Base-by-base conservation (phyloP, 2,888 invertebrate genomes). In the Mythimna albipuncta region DNA sequence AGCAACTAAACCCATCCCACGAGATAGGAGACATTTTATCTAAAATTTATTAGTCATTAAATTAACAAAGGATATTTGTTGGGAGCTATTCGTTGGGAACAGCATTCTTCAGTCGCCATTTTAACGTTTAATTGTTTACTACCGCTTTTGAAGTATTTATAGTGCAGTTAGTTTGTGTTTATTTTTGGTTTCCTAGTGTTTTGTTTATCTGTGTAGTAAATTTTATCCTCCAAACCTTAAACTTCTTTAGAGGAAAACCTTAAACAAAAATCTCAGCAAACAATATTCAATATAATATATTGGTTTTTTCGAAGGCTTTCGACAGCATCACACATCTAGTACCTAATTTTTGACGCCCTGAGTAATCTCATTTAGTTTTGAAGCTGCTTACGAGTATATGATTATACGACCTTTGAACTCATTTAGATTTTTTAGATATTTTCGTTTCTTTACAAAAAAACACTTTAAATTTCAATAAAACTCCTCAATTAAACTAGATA, bases 1-100 rank as follows among this genome's bases (percentile, higher is more conserved):
- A 64, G 21, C 50, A 69, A 62, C 62, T 77, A 58, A 77, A 79
- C 59, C 71, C 59, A 69, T 64, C 75, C 62, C 54, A 55, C 10
- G 69, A 69, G 82, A 74, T 68, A 64, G 10, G 65, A 79, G 70
- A 81, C 79, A 78, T 81, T 84, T 87, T 85, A 83, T 84, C 64
- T 82, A 55, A 81, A 82, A 86, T 87, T 87, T 87, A 87, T 88
- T 79, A 80, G 77, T 79, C 83, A 80, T 85, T 85, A 84, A 82
- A 80, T 81, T 77, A 79, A 83, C 85, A 81, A 79, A 84, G 74
- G 81, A 77, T 67, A 54, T 77, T 77, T 52, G 50, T 66, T 50
- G 38, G 65, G 6, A 71, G 79, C 72, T 75, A 61, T 85, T 84
- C 65, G 77, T 84, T 75, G 69, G 16, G 66, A 70, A 70, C 64